phyloP scores from a whole-genome alignment of 2,797 vertebrate genomes.

The Myotis daubentonii region DNA sequence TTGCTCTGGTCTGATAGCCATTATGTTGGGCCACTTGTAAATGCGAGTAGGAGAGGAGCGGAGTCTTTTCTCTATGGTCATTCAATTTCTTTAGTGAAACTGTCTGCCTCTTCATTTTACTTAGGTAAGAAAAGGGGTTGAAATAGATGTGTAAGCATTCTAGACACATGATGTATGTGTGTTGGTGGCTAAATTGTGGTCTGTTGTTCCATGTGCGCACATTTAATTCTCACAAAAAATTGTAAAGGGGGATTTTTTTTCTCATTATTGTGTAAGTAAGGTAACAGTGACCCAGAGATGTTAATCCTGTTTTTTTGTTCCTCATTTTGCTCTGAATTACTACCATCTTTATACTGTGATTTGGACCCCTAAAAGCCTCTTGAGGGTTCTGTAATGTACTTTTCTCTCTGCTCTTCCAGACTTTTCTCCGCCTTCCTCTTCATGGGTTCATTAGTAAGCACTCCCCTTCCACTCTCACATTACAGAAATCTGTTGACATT shows the following conservation, averaged over 20 bases:
- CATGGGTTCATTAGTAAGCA: not conserved
- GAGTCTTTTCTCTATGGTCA: not conserved
- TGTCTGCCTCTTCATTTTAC: not conserved
- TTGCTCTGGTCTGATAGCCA: not conserved
- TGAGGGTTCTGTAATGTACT: not conserved
- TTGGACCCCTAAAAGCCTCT: not conserved
- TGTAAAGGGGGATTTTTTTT: not conserved
- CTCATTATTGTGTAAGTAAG: not conserved
- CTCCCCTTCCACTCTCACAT: not conserved
- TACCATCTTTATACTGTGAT: not conserved
- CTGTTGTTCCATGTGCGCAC: not conserved
- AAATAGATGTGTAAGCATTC: not conserved
- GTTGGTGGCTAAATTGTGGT: not conserved
- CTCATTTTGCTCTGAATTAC: not conserved
- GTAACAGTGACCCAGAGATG: not conserved
- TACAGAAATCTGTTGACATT: not conserved
- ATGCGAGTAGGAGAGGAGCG: not conserved
- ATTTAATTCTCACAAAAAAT: slow-evolving; percentile 47
- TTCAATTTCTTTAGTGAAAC: not conserved
- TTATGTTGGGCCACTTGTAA: not conserved
- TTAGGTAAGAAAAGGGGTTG: not conserved
- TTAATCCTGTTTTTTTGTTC: not conserved
- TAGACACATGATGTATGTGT: not conserved
- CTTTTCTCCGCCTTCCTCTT: not conserved
- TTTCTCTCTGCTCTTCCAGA: not conserved